Base-by-base conservation (phyloP, 2,797 vertebrate genomes). In the Chromobotia macracanthus region DNA sequence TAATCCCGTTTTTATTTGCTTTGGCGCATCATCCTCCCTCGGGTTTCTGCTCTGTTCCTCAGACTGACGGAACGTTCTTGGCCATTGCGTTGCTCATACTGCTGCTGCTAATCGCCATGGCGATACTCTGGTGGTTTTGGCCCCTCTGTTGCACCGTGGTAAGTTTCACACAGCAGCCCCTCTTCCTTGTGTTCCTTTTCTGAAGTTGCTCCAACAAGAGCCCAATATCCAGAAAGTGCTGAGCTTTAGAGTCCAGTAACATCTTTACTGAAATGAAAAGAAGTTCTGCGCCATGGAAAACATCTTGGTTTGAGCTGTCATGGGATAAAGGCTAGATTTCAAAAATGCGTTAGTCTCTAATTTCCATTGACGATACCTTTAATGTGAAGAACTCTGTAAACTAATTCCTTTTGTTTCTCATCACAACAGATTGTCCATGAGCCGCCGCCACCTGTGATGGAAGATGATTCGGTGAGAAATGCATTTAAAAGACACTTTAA, bases 81-180 rank as follows among this genome's bases (percentile, higher is more conserved):
- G 97, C 96, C 1, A 93, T 99, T 0, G 95, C 95, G 0, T 87
- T 99, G 86, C 90, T 99, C 80, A 94, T 99, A 87, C 94, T 99
- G 63, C 94, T 99, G 87, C 91, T 99, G 3, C 91, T 99, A 68
- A 88, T 99, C 89, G 93, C 91, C 0, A 46, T 97, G 84, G 92
- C 84, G 1, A 91, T 98, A 31, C 93, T 99, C 46, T 99, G 98
- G 98, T 99, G 98, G 98, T 99, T 99, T 92, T 99, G 98, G 98
- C 98, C 98, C 0, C 96, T 99, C 21, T 99, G 98, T 91, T 99
- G 98, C 91, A 99, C 97, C 0, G 95, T 99, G 97, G 98, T 99
- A 92, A 89, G 94, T 89, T 23, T 70, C 1, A 0, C 55, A 13
- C 28, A 5, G 25, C 28, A 77, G 75, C 2, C 55, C 55, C 35